phyloP scores from a whole-genome alignment of 2,888 invertebrate species.

The Xestoiulus laeticollis region DNA sequence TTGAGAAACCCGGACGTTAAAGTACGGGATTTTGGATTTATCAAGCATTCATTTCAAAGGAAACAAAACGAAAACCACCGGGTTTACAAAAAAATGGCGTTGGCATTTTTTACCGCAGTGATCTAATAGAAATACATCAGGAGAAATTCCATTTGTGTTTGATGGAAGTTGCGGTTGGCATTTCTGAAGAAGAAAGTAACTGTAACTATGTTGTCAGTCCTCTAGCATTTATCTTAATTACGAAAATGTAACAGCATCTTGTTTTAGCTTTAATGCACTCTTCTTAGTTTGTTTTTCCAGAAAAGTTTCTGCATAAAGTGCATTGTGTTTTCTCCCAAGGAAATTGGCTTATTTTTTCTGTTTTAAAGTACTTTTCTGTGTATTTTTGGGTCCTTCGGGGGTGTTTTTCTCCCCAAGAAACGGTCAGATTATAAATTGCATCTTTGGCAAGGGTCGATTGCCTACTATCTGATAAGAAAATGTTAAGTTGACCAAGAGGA shows the following conservation, averaged over 20 bases:
- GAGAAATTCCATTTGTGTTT: slow-evolving; percentile 14
- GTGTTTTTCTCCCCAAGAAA: not conserved
- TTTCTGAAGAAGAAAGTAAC: not conserved
- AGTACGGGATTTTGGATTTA: not conserved
- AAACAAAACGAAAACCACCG: not conserved
- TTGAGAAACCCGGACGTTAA: not conserved
- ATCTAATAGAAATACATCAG: not conserved
- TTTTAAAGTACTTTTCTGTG: slow-evolving; percentile 35
- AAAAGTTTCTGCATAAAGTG: not conserved
- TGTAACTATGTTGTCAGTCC: not conserved
- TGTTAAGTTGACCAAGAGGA: not conserved
- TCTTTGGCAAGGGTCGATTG: not conserved
- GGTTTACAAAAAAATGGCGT: not conserved
- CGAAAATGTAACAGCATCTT: not conserved
- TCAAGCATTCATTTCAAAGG: not conserved
- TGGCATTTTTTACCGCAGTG: not conserved
- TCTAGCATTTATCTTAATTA: slow-evolving; percentile 35
- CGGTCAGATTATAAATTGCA: not conserved
- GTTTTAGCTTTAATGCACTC: slow-evolving; percentile 7
- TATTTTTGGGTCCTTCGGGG: not conserved
- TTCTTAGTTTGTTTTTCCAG: not conserved
- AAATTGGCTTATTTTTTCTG: not conserved
- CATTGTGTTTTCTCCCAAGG: not conserved
- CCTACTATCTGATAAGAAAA: not conserved
- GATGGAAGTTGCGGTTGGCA: not conserved